Base-by-base conservation (phyloP, 2,113 vertebrate genomes). In the Seriola dumerili region DNA sequence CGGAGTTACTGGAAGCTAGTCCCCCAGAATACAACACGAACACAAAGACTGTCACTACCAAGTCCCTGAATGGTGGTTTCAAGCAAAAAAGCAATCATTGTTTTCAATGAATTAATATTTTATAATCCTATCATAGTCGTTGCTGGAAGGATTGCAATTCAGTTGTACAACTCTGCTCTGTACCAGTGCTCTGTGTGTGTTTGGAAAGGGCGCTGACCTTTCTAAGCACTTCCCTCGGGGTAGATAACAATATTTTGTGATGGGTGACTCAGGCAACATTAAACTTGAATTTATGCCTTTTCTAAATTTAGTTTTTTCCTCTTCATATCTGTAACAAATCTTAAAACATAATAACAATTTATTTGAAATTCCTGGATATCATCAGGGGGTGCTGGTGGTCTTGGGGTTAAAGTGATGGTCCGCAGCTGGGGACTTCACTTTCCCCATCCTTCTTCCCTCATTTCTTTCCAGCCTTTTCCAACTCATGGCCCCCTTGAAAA, bases 31-130 rank as follows among this genome's bases (percentile, higher is more conserved):
- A 65, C 64, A n/a, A 11, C 19, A 3, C 23, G 6, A 38, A 70
- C 17, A 46, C 17, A 75, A 69, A 50, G 1, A 38, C 44, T 32
- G 44, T 72, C 23, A 29, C 40, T 36, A 25, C 14, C 6, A n/a
- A 13, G 3, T n/a, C 64, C 23, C n/a, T 36, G 38, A 14, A 17
- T 48, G 57, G 1, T 19, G 9, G 23, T 46, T 61, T 61, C 21
- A 81, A 81, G 32, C 29, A 29, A 36, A 63, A 58, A 63, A 42
- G 14, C 52, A 61, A 76, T 63, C 2, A 36, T 68, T 65, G 55
- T 44, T 62, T 88, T 76, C 40, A 76, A 72, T 54, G 9, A 54
- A 3, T 86, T 32, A 57, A 52, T 76, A 52, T 80, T 65, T 78
- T 42, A 58, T 67, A 36, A 55, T 67, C 23, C 21, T 25, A 32